Base-by-base conservation (phyloP, 2,797 vertebrate species). In the Sebastiscus tertius region DNA sequence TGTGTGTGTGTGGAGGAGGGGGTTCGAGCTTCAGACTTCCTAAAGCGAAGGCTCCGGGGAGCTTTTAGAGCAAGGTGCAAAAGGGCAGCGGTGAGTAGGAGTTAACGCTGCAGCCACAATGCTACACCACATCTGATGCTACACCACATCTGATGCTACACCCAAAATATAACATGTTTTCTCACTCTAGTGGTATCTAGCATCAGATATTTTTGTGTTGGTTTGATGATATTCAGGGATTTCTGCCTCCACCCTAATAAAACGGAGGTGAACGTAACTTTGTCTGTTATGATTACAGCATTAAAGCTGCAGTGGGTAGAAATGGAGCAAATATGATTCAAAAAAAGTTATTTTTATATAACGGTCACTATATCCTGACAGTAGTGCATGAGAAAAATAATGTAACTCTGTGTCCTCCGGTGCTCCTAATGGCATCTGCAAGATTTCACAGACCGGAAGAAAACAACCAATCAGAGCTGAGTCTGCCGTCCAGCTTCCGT, bases 1-100 rank as follows among this genome's bases (percentile, higher is more conserved):
- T 36, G 34, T 34, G 34, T 67, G 39, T 71, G 54, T 83, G 64
- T 42, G 75, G 80, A 88, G 88, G 88, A 82, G 89, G 87, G 89
- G 86, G 85, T 71, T 87, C 83, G 59, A 77, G 84, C 79, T 81
- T 76, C 58, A 84, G 83, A 90, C 92, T 89, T 93, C 84, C 76
- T 82, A 81, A 89, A 90, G 81, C 70, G 61, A 88, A 89, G 77
- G 70, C 90, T 90, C 89, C 22, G 26, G 88, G 88, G 91, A 94
- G 86, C 83, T 91, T 89, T 93, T 74, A 87, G 84, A 87, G 90
- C 85, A 94, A 95, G 93, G 94, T 95, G 94, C 91, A 93, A 92
- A 91, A 92, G 83, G 86, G 68, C 86, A 92, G 79, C 26, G 71
- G 87, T 88, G 84, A 88, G 87, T 65, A 72, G 20, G 77, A 87